Base-by-base conservation (phyloP, 2,888 invertebrate genomes). In the Sericinus montela region DNA sequence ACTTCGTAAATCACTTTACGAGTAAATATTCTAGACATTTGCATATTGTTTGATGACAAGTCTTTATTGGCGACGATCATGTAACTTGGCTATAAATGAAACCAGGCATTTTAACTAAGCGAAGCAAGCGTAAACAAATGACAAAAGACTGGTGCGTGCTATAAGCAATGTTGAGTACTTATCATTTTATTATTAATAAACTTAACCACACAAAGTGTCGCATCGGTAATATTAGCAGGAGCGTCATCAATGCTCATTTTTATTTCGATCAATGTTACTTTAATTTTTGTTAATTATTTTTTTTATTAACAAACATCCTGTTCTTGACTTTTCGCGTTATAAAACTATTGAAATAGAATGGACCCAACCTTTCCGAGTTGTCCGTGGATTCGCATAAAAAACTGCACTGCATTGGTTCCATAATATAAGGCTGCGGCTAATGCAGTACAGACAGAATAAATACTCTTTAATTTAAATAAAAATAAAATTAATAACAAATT, bases 51-150 rank as follows among this genome's bases (percentile, higher is more conserved):
- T 61, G 63, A 75, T 60, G 75, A 70, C 69, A 70, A 70, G 68
- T 65, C 73, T 85, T 86, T 85, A 87, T 84, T 78, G 80, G 68
- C 65, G 60, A 73, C 61, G 70, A 77, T 81, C 87, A 86, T 87
- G 86, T 81, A 77, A 85, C 73, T 69, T 56, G 71, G 67, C 78
- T 73, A 78, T 85, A 83, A 81, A 83, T 80, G 80, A 73, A 71
- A 76, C 63, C 62, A 69, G 70, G 69, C 73, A 73, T 76, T 79
- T 81, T 71, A 72, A 69, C 65, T 65, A 74, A 72, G 69, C 70
- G 49, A 75, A 75, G 74, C 72, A 77, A 81, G 84, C 83, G 77
- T 83, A 83, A 83, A 84, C 76, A 77, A 81, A 80, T 69, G 72
- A 80, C 79, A 81, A 79, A 71, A 69, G 55, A 53, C 58, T 62